These are phyloP conservation scores for Drosophila lutescens DNA, from an alignment of 2,888 invertebrate species.

Conservation along the genomic window DNA sequence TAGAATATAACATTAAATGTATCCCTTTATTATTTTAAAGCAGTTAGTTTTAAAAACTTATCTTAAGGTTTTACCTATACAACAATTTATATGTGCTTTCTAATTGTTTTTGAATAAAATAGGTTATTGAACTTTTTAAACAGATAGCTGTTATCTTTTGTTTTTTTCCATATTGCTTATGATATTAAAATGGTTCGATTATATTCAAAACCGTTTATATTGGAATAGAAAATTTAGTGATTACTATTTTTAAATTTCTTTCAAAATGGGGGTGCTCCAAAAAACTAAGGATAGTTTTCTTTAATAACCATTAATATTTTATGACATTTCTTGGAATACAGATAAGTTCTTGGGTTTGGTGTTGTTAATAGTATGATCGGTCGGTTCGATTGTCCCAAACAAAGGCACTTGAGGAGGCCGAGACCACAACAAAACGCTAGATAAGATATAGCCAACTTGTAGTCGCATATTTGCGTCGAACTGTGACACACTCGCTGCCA, in stretches of 20 bases:
- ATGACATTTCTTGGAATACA: slow-evolving; percentile 9
- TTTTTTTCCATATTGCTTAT: not conserved
- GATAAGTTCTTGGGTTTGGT: slow-evolving; percentile 12
- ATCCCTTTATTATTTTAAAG: no score
- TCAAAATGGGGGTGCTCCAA: not conserved
- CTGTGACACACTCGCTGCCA: slow-evolving; percentile 46
- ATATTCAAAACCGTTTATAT: not conserved
- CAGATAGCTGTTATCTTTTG: not conserved
- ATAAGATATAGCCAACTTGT: slow-evolving; percentile 65
- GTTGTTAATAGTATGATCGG: slow-evolving; percentile 3
- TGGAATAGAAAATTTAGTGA: not conserved
- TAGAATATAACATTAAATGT: no score
- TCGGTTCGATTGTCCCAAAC: slow-evolving; percentile 26
- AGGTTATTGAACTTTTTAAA: not conserved
- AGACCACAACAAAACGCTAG: slow-evolving; percentile 47
- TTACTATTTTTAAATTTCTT: not conserved
- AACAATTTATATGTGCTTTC: not conserved
- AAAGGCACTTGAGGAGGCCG: slow-evolving; percentile 39
- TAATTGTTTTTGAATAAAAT: not conserved
- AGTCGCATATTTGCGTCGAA: slow-evolving; percentile 21
- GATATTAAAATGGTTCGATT: no score
- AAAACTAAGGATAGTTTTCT: not conserved
- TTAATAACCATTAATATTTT: not conserved
- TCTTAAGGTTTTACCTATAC: not conserved
- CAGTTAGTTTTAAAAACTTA: no score